phyloP scores from a whole-genome alignment of 2,113 vertebrate genomes.

The Rostratula benghalensis region DNA sequence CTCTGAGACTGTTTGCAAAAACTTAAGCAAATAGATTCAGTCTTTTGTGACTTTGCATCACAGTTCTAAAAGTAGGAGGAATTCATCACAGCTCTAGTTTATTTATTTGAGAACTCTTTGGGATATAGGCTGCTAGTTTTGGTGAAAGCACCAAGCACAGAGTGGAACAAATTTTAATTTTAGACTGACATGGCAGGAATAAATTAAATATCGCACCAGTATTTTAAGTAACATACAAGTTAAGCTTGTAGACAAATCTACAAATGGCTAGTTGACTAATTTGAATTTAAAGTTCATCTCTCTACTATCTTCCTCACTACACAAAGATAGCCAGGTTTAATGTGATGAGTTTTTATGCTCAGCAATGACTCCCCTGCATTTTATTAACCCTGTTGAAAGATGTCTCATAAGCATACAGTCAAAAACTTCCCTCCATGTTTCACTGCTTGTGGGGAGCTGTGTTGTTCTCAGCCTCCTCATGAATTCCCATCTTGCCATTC shows the following conservation, averaged over 20 bases:
- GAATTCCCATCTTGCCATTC: background rate
- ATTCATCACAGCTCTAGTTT: background rate
- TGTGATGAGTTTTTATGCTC: background rate
- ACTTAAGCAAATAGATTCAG: background rate
- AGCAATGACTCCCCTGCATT: background rate
- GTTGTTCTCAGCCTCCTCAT: background rate
- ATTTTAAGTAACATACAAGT: background rate
- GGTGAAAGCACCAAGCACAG: background rate
- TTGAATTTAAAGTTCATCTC: background rate
- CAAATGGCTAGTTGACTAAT: background rate
- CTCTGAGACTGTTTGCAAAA: background rate
- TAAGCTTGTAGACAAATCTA: background rate
- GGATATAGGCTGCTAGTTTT: background rate
- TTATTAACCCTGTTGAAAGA: background rate
- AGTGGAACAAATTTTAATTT: background rate
- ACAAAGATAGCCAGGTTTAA: background rate
- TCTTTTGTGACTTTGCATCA: background rate
- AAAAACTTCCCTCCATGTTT: background rate
- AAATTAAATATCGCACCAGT: background rate
- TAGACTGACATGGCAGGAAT: background rate
- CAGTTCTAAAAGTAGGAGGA: background rate
- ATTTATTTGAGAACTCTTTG: background rate
- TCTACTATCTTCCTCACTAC: background rate
- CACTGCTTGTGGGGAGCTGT: background rate
- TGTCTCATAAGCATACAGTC: background rate